Evolutionary conservation across 2,113 vertebrate species (phyloP).

Genomic region (Petromus typicus): DNA sequence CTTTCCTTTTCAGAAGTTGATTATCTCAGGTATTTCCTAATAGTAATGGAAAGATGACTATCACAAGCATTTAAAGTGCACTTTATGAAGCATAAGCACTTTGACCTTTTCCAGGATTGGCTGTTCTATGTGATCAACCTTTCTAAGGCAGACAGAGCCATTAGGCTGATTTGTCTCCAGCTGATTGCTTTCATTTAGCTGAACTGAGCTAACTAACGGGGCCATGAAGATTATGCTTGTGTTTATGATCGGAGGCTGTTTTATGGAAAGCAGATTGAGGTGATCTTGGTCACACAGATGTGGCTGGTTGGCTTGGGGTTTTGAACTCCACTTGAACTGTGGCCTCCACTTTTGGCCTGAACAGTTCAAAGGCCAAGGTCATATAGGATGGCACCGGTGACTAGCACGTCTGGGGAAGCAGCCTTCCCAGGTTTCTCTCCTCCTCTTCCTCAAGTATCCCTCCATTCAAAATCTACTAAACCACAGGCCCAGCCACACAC

Average conservation of each 20-base stretch:
- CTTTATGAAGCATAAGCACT: background rate
- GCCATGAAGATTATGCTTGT: background rate
- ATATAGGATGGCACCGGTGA: background rate
- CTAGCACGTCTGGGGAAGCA: background rate
- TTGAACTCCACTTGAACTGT: background rate
- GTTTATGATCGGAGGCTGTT: background rate
- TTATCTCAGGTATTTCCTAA: background rate
- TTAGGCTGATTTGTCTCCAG: background rate
- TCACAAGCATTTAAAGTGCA: background rate
- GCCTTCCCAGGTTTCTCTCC: background rate
- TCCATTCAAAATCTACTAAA: background rate
- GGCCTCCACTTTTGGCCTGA: background rate
- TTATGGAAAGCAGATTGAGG: background rate
- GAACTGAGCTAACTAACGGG: background rate
- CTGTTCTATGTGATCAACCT: background rate
- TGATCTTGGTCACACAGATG: background rate
- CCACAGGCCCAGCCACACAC: background rate
- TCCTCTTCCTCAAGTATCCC: background rate
- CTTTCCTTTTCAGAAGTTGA: background rate
- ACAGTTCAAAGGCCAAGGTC: background rate
- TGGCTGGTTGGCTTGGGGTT: background rate
- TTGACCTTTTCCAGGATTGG: background rate
- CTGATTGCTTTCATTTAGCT: background rate
- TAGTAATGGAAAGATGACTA: background rate
- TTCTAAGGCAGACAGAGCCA: background rate